Percentiles rank a stretch among this genome's conserved stretches.
phyloP scores from a whole-genome alignment of 2,113 vertebrate genomes.

The Atherinomorus stipes region DNA sequence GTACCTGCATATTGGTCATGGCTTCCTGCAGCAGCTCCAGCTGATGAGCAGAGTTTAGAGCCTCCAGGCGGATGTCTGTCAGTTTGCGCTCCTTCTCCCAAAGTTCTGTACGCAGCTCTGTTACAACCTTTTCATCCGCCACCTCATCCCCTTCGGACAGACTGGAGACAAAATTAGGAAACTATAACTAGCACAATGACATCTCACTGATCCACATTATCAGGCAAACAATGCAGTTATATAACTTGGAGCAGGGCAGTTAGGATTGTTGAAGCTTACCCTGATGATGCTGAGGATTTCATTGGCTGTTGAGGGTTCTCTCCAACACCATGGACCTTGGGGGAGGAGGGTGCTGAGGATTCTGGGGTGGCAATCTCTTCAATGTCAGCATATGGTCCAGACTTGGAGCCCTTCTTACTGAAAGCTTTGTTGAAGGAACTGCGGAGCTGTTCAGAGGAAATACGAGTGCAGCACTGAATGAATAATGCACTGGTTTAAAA shows the following conservation, averaged over 20 bases:
- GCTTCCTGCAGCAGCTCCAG: constrained; percentile 96
- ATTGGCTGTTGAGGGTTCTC: constrained; percentile 81
- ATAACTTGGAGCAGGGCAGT: too few species aligned
- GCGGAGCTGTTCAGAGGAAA: constrained; percentile 84
- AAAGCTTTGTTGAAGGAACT: constrained; percentile 99
- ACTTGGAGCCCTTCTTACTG: constrained; percentile 95
- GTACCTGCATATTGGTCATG: constrained; percentile 98
- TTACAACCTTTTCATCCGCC: constrained; percentile 91
- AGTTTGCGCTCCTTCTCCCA: constrained; percentile 99
- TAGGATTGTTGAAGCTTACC: constrained; percentile 64
- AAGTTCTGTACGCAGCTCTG: constrained; percentile 91
- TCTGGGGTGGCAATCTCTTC: constrained; percentile 96
- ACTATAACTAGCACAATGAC: neutral
- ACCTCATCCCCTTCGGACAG: constrained; percentile 70
- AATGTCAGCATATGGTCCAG: constrained; percentile 93
- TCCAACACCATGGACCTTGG: constrained; percentile 85
- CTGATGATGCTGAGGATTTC: constrained; percentile 86
- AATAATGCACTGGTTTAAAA: neutral
- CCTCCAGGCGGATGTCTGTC: constrained; percentile 95
- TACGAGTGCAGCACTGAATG: neutral
- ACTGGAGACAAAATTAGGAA: constrained; percentile 33
- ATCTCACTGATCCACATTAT: neutral
- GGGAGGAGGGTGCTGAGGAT: constrained; percentile 94
- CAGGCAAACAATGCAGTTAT: neutral
- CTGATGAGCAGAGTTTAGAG: constrained; percentile 94